A percentile compares a stretch with the other conserved stretches of the same genome.
Conservation (phyloP, 2,797 vertebrate genomes). For the Naso thynnoides region DNA sequence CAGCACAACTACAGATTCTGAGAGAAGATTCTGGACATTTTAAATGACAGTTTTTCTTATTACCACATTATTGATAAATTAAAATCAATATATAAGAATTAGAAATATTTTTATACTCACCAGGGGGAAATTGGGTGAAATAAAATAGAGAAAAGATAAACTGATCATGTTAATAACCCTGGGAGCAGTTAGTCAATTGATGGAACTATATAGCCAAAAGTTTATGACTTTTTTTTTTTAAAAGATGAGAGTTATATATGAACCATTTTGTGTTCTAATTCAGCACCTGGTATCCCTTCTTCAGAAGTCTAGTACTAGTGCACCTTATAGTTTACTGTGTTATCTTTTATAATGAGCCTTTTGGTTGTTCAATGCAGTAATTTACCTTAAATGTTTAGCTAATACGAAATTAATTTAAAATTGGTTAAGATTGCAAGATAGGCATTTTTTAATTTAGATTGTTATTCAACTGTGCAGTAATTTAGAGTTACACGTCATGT, state of each 20-base stretch:
- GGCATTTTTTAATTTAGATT: not conserved
- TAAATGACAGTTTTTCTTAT: not conserved
- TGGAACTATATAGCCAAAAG: not conserved
- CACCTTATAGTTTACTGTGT: no score
- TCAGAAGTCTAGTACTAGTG: no score
- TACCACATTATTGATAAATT: not conserved
- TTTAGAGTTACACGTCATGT: not conserved
- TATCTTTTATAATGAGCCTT: not conserved
- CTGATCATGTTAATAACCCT: not conserved
- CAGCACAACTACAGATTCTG: not conserved
- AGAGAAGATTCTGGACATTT: not conserved
- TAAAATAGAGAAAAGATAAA: not conserved
- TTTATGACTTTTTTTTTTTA: not conserved
- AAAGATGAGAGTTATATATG: not conserved
- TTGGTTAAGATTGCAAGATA: not conserved
- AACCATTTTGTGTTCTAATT: not conserved
- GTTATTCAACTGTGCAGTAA: not conserved
- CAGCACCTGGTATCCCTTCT: not conserved
- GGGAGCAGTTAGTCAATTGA: no score
- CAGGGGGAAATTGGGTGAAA: not conserved
- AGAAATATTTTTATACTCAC: no score
- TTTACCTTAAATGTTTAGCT: not conserved
- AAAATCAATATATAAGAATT: no score
- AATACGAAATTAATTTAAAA: not conserved
- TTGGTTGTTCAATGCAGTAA: not conserved